phyloP scores from a whole-genome alignment of 2,797 vertebrate genomes.

The Aplochiton taeniatus region DNA sequence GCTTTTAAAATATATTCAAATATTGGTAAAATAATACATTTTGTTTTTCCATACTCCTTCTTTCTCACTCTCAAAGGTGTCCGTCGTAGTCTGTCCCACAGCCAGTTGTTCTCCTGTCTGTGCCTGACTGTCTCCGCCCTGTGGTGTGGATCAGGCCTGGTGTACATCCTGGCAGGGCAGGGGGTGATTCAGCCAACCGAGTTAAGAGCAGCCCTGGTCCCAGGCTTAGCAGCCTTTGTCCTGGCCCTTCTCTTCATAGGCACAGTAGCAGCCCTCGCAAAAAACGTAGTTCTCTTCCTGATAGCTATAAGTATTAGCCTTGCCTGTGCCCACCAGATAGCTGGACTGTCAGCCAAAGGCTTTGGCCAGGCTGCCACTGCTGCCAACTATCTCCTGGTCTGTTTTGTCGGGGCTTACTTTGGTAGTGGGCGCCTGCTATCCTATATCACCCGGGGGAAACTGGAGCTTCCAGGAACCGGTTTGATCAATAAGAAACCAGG shows the following conservation, averaged over 20 bases:
- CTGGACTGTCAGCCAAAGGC: slow-evolving; percentile 53
- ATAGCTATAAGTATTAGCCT: slow-evolving; percentile 73
- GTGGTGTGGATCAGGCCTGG: slow-evolving; percentile 81
- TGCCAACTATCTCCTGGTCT: slow-evolving; percentile 80
- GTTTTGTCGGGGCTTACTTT: slow-evolving; percentile 76
- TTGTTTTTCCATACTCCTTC: not conserved
- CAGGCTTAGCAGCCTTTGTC: slow-evolving; percentile 78
- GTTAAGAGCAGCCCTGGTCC: slow-evolving; percentile 71
- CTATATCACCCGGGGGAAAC: slow-evolving; percentile 62
- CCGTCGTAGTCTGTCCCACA: slow-evolving; percentile 59
- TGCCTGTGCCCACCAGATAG: slow-evolving; percentile 83
- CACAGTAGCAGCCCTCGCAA: slow-evolving; percentile 63
- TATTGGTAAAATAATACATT: not conserved
- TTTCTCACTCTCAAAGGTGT: slow-evolving; percentile 66
- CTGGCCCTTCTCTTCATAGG: slow-evolving; percentile 78
- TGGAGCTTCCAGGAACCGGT: slow-evolving; percentile 68
- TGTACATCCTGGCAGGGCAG: slow-evolving; percentile 78
- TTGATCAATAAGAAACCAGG: slow-evolving; percentile 42
- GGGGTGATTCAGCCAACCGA: slow-evolving; percentile 40
- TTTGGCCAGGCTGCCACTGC: slow-evolving; percentile 80
- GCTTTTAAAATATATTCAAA: not conserved
- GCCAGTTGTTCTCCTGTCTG: slow-evolving; percentile 72
- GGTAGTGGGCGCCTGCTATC: slow-evolving; percentile 73
- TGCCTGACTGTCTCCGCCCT: slow-evolving; percentile 81
- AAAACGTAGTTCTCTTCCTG: slow-evolving; percentile 67